Conservation (phyloP, 2,113 vertebrate species). For the Nipponia nippon region DNA sequence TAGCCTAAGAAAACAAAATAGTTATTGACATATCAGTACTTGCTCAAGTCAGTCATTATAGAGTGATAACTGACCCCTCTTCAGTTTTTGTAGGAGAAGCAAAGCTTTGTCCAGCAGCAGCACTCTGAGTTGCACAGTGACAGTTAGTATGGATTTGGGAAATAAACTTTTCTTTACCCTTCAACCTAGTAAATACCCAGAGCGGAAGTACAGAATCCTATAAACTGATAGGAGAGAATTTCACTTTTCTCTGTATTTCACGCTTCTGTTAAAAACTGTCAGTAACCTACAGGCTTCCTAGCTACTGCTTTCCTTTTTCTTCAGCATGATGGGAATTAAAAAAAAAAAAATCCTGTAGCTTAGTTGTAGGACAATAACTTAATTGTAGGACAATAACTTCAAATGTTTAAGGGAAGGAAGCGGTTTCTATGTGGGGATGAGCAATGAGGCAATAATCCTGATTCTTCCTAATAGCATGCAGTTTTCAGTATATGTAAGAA, state of each 20-base stretch:
- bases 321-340: not conserved
- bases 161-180: not conserved
- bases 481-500: not conserved
- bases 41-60: not conserved
- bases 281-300: not conserved
- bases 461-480: not conserved
- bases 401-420: not conserved
- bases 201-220: not conserved
- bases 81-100: not conserved
- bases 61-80: not conserved
- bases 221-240: not conserved
- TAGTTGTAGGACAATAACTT: not conserved
- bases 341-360: not conserved
- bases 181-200: not conserved
- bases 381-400: not conserved
- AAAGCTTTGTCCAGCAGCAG: not conserved
- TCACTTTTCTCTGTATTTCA: not conserved
- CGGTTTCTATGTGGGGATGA: not conserved
- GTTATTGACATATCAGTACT: not conserved
- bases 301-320: not conserved
- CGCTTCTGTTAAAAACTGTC: not conserved
- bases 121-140: not conserved
- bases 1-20: not conserved
- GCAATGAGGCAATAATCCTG: not conserved
- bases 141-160: not conserved